Percentiles rank a stretch among this genome's conserved stretches.
phyloP scores from a whole-genome alignment of 2,888 invertebrate species.

The Megamerina dolium region DNA sequence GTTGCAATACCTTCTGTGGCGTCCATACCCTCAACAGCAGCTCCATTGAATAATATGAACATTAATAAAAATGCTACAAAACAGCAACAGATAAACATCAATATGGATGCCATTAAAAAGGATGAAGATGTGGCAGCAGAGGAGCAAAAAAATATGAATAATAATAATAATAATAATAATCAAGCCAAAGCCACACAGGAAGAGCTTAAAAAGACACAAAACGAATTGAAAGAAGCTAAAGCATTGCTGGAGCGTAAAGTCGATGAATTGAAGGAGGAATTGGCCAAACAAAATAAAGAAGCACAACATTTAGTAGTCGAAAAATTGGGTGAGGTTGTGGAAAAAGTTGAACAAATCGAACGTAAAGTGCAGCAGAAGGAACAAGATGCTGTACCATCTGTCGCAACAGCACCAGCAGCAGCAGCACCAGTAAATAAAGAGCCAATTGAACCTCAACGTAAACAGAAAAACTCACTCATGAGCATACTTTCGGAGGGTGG shows the following conservation, averaged over 20 bases:
- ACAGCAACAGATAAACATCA: slow-evolving; percentile 31
- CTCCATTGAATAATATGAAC: not conserved
- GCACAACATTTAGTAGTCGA: slow-evolving; percentile 38
- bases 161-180: too few species aligned
- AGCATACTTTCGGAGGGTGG: slow-evolving; percentile 31
- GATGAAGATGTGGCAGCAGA: slow-evolving; percentile 47
- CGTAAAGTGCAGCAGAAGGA: slow-evolving; percentile 50
- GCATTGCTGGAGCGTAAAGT: slow-evolving; percentile 42
- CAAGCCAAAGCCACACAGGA: slow-evolving; percentile 24
- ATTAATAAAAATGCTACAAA: slow-evolving; percentile 9
- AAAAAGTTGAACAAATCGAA: slow-evolving; percentile 49
- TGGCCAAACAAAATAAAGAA: slow-evolving; percentile 46
- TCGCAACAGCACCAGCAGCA: not conserved
- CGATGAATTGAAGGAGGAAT: slow-evolving; percentile 50
- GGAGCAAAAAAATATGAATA: slow-evolving; percentile 35
- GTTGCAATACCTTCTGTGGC: not conserved
- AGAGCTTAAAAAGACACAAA: slow-evolving; percentile 42
- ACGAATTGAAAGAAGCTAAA: slow-evolving; percentile 40
- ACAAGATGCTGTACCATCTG: not conserved
- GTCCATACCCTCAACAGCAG: not conserved
- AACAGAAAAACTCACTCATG: slow-evolving; percentile 28
- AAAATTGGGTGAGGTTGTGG: slow-evolving; percentile 38
- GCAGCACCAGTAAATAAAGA: slow-evolving; percentile 1
- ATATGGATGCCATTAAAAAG: slow-evolving; percentile 51
- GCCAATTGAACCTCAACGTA: not conserved